A percentile compares a stretch with the other conserved stretches of the same genome.
Conservation (phyloP, 2,113 vertebrate genomes). For the Jacana jacana region DNA sequence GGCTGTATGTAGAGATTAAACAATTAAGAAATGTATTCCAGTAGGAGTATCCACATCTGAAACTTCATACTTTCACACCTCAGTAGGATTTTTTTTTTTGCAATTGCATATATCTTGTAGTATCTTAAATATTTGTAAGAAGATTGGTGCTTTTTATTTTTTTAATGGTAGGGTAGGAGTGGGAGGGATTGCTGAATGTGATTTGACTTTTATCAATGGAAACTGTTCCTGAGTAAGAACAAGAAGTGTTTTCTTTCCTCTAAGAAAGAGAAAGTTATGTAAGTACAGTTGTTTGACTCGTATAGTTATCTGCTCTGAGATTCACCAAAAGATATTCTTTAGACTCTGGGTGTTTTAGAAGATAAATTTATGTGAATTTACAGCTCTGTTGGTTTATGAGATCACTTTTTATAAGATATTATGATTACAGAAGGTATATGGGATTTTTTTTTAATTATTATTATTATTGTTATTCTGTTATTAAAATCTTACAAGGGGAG, state of each 20-base stretch:
- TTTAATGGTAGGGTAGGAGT: neutral
- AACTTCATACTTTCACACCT: neutral
- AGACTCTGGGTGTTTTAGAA: neutral
- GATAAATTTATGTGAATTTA: neutral
- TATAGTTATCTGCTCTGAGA: neutral
- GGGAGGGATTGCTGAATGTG: fast-evolving
- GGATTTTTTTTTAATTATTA: no score
- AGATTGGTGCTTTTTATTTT: neutral
- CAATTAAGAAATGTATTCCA: neutral
- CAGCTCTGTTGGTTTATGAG: neutral
- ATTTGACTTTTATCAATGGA: neutral
- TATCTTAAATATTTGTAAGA: neutral
- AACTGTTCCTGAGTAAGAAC: neutral
- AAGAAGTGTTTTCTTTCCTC: neutral
- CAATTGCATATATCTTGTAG: neutral
- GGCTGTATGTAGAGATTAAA: neutral
- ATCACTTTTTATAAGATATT: neutral
- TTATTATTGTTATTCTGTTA: neutral
- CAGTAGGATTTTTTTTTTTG: neutral
- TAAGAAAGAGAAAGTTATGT: neutral
- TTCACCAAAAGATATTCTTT: neutral
- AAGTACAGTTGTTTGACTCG: neutral
- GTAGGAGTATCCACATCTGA: neutral
- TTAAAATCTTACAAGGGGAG: neutral
- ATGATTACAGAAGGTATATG: neutral